A percentile compares a stretch with the other conserved stretches of the same genome.
Evolutionary conservation across 2,113 vertebrate species (phyloP).

Genomic region (Sinosuthora webbiana): DNA sequence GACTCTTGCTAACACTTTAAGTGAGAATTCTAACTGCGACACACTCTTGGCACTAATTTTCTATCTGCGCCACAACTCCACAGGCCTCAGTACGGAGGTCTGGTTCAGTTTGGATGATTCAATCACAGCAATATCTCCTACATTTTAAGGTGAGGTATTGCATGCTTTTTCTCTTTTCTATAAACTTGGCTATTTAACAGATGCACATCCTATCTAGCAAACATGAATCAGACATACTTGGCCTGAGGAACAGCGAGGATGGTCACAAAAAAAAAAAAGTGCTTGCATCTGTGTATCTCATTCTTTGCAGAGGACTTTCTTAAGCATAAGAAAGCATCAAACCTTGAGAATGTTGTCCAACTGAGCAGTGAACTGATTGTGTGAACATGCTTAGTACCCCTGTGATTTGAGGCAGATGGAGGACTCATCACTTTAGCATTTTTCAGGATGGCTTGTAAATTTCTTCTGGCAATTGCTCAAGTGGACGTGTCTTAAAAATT

Average conservation of each 20-base stretch:
- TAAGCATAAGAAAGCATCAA: neutral
- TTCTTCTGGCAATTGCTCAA: neutral
- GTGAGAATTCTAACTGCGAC: no score
- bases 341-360: neutral
- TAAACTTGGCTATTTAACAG: neutral
- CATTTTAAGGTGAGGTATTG: neutral
- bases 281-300: neutral
- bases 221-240: neutral
- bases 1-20: no score
- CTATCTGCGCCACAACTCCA: no score
- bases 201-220: neutral
- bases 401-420: conserved; percentile 21
- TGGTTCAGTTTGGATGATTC: no score
- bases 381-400: neutral
- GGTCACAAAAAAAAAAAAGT: neutral
- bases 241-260: neutral
- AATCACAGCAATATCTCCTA: no score
- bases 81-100: no score
- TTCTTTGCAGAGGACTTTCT: neutral
- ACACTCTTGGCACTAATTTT: no score
- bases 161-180: neutral
- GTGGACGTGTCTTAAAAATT: neutral
- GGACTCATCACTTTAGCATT: neutral
- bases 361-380: neutral
- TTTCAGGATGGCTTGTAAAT: neutral